Evolutionary conservation across 2,888 invertebrate genomes (phyloP), one percentile per base, ranked within the genome.

Genomic region (Ophion obscuratus): DNA sequence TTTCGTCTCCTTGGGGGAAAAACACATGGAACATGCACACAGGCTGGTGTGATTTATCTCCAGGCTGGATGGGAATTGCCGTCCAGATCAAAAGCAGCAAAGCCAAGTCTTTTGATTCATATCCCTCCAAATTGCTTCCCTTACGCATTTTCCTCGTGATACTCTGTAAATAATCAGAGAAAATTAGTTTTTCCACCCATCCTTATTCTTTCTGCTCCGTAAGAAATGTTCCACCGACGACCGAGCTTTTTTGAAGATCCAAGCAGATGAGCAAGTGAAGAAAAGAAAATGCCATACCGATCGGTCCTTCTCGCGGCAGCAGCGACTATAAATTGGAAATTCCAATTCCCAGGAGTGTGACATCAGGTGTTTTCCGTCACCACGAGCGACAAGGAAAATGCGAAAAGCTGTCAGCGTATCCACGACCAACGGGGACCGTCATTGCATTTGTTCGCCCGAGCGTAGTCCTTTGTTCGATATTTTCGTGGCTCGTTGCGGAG

Each of bases 1-100:
- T 70, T 77, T 80, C 68, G 78, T 85, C 81, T 86, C 85, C 67
- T 77, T 44, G 36, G 31, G 62, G 59, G 10, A 24, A n/a, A 74
- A 74, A 62, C 61, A 6, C 6, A 11, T 44, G 61, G 40, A 24
- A n/a, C 57, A 20, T 36, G 20, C 73, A 59, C 24, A 27, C 61
- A 24, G 11, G 20, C 61, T 17, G 53, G 53, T 53, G 53, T 17
- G 53, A 53, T 53, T 53, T 53, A 53, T 53, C 14, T 53, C 53
- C 53, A 17, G 14, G 53, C 17, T 53, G 53, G 17, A 14, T 53
- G 17, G 53, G 17, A 17, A 53, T 14, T 53, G 14, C 17, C 17
- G 53, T 53, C 5, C 11, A 17, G 17, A 14, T 53, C 17, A 17
- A 17, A 53, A 53, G 53, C 14, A 3, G 14, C 53, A 53, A 53